A percentile compares a stretch with the other conserved stretches of the same genome.
Evolutionary conservation across 2,888 invertebrate genomes (phyloP).

Genomic region (Pheosia tremula): DNA sequence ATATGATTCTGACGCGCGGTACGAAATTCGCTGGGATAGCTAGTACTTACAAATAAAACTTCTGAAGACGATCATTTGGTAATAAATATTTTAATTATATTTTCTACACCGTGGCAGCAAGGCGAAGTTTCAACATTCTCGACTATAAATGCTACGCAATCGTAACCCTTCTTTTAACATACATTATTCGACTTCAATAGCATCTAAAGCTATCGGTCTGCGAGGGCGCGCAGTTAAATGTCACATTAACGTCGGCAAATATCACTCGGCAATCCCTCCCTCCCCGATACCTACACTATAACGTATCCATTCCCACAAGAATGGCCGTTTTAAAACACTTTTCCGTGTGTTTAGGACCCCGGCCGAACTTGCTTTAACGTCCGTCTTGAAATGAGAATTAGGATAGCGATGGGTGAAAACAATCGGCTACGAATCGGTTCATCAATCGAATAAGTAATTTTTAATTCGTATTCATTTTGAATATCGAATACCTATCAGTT

Average conservation of each 20-base stretch:
- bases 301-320: constrained; percentile 54
- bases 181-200: constrained; percentile 14
- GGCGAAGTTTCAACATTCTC: background rate
- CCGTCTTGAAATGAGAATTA: background rate
- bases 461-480: background rate
- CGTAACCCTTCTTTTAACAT: constrained; percentile 1
- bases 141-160: background rate
- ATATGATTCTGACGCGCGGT: too few species aligned
- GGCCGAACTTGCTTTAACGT: constrained; percentile 40
- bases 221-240: constrained; percentile 37
- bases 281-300: constrained; percentile 51
- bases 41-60: too few species aligned
- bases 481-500: background rate
- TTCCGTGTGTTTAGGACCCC: constrained; percentile 64
- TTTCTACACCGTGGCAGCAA: background rate
- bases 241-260: constrained; percentile 47
- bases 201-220: constrained; percentile 32
- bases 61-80: too few species aligned
- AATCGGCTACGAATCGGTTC: too few species aligned
- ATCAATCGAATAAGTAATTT: background rate
- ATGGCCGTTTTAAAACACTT: constrained; percentile 69
- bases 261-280: constrained; percentile 34
- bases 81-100: background rate
- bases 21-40: too few species aligned
- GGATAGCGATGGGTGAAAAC: too few species aligned